Evolutionary conservation across 2,797 vertebrate species (phyloP).

Genomic region (Clarias fuscus): DNA sequence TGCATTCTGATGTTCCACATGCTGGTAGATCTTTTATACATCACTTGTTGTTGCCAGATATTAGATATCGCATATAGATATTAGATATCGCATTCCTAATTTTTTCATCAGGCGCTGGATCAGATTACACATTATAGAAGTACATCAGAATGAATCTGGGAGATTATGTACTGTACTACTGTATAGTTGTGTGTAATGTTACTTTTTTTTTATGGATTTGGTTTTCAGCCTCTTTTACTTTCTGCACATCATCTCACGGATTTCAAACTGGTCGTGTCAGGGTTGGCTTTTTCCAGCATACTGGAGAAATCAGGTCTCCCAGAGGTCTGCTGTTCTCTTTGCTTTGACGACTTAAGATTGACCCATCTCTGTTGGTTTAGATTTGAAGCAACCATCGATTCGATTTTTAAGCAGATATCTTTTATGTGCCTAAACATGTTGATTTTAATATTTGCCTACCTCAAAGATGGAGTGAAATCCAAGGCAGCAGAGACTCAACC

Average conservation of each 20-base stretch:
- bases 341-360: background rate
- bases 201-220: background rate
- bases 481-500: background rate
- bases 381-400: background rate
- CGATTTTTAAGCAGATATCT: background rate
- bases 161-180: background rate
- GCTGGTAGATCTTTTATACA: background rate
- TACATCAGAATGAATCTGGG: background rate
- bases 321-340: background rate
- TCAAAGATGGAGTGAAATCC: background rate
- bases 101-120: no score
- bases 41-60: background rate
- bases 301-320: background rate
- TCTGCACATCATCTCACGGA: no score
- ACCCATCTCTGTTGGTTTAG: background rate
- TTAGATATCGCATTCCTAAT: background rate
- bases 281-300: background rate
- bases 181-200: background rate
- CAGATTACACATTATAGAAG: background rate
- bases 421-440: background rate
- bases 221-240: background rate
- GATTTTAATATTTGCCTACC: background rate
- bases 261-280: background rate
- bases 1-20: background rate
- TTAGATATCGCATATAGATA: no score